phyloP scores from a whole-genome alignment of 2,888 invertebrate species.

The Orchesellides sinensis region DNA sequence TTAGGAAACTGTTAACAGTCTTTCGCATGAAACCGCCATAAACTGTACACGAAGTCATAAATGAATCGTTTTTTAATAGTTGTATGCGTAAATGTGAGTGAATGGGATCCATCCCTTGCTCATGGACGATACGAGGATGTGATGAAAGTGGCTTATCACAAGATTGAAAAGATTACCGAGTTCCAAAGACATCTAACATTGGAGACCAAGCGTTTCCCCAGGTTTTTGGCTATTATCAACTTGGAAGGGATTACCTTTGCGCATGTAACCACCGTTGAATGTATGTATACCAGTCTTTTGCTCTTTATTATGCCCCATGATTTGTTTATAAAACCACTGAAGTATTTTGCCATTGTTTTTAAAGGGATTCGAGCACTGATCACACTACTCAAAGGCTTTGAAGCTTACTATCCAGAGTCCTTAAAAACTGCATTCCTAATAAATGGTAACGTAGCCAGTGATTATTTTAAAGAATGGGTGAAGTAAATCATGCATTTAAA shows the following conservation, averaged over 20 bases:
- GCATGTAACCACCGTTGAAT: conserved; percentile 45
- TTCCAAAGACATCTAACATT: conserved; percentile 4
- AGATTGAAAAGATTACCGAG: conserved; percentile 22
- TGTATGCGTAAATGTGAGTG: conserved; percentile 30
- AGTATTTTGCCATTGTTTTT: background rate
- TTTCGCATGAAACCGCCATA: no score
- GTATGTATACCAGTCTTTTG: conserved; percentile 13
- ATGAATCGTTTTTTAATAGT: background rate
- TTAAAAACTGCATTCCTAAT: conserved; percentile 39
- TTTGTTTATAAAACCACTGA: background rate
- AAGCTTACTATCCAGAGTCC: conserved; percentile 47
- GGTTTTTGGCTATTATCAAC: conserved; percentile 33
- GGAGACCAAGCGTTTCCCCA: conserved; percentile 1
- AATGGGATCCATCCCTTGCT: conserved; percentile 37
- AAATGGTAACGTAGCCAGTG: conserved; percentile 13
- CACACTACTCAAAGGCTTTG: conserved; percentile 47
- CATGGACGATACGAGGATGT: conserved; percentile 41
- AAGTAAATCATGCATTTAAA: background rate
- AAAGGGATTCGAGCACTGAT: conserved; percentile 30
- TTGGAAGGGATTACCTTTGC: conserved; percentile 54
- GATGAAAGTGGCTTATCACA: conserved; percentile 42
- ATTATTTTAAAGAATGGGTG: background rate
- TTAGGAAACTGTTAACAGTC: background rate
- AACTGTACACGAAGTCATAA: background rate
- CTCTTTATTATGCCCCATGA: background rate